phyloP scores from a whole-genome alignment of 2,113 vertebrate genomes.

The Oceanites oceanicus region DNA sequence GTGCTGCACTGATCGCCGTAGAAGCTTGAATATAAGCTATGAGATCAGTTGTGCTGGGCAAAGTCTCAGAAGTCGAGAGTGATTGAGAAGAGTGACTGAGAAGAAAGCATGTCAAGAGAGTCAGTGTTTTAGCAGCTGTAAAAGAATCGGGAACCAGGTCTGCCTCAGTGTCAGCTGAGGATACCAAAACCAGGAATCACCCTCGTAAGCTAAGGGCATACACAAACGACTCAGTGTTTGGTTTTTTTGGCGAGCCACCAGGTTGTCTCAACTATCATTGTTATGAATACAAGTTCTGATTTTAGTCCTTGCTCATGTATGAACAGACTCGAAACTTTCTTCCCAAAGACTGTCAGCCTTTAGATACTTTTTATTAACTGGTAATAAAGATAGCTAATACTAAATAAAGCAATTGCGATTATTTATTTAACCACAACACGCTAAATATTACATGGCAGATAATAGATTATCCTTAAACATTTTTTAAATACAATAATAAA shows the following conservation, averaged over 20 bases:
- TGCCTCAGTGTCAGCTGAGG: not conserved
- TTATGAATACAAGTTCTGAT: not conserved
- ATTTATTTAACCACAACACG: not conserved
- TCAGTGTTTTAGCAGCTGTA: not conserved
- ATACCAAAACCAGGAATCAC: not conserved
- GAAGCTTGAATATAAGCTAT: not conserved
- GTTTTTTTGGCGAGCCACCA: not conserved
- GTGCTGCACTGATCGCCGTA: accelerated
- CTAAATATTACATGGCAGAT: not conserved
- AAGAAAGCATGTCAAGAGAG: not conserved
- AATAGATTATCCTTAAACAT: not conserved
- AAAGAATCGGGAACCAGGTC: not conserved
- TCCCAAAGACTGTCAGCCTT: not conserved
- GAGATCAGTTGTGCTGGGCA: not conserved
- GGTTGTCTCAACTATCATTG: not conserved
- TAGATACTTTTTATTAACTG: not conserved
- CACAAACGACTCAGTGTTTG: not conserved
- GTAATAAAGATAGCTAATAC: not conserved
- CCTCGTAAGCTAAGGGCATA: not conserved
- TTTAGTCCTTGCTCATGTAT: not conserved
- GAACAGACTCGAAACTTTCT: not conserved
- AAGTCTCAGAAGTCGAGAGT: not conserved
- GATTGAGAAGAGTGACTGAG: not conserved
- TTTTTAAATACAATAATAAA: not conserved
- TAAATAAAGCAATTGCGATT: not conserved